phyloP scores from a whole-genome alignment of 2,113 vertebrate species.

The Odontophorus gujanensis region DNA sequence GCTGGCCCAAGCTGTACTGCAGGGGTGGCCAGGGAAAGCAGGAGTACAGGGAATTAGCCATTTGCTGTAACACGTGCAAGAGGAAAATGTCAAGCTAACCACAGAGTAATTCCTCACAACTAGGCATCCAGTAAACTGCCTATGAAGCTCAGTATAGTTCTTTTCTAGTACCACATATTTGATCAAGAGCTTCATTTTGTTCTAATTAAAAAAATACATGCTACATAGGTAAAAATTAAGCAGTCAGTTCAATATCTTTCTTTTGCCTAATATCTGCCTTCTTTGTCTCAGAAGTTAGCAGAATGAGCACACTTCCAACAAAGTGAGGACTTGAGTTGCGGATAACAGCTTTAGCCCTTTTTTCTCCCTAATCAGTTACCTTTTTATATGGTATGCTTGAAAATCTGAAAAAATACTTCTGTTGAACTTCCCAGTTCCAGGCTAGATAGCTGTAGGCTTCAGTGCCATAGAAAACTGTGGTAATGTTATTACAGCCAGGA shows the following conservation, averaged over 20 bases:
- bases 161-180: not conserved
- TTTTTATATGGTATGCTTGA: not conserved
- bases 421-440: not conserved
- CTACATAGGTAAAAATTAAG: not conserved
- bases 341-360: not conserved
- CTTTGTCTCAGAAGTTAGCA: not conserved
- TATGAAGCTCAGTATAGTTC: not conserved
- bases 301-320: not conserved
- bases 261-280: not conserved
- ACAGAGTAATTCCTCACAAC: not conserved
- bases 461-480: not conserved
- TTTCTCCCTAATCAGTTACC: not conserved
- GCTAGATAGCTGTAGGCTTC: not conserved
- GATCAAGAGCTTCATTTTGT: not conserved
- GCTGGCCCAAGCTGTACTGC: not conserved
- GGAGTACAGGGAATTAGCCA: not conserved
- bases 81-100: not conserved
- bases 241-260: not conserved
- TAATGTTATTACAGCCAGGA: not conserved
- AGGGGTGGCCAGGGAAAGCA: conserved; percentile 4
- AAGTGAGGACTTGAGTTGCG: not conserved
- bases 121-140: not conserved
- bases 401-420: not conserved
- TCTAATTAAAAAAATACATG: not conserved
- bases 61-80: not conserved